Evolutionary conservation across 2,888 invertebrate species (phyloP), one percentile per base, ranked within the genome.

Genomic region (Mantis religiosa): DNA sequence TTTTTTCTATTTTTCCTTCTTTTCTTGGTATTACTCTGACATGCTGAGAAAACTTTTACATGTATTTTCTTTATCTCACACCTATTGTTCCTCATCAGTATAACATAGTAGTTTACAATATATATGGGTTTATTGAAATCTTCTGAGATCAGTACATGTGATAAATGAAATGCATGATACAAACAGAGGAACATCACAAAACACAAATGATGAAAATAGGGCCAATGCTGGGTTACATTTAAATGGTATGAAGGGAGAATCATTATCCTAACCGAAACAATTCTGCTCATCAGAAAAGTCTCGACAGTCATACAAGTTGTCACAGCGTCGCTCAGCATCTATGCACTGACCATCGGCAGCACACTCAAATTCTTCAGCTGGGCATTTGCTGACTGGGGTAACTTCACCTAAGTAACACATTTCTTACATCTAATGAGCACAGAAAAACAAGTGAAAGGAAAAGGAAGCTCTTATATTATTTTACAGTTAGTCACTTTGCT

Each of bases 251-350:
- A 88, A 71, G 83, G 54, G 28, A 82, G 71, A 82, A 85, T 15
- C 41, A 47, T 82, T 88, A 84, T 81, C 94, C 94, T 94, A 94
- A 95, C 94, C 94, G 94, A 96, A 95, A 95, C 97, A 98, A 94
- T 97, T 97, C 94, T 97, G 97, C 94, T 98, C 97, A 93, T 98
- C 97, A 92, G 97, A 97, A 95, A 97, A 97, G 95, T 97, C 97
- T 94, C 95, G 95, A 95, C 97, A 97, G 95, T 97, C 97, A 95
- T 97, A 97, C 94, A 95, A 95, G 95, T 97, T 97, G 95, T 98
- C 97, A 94, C 98, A 98, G 93, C 96, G 96, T 92, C 96, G 95
- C 91, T 95, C 94, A 93, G 95, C 94, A 91, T 96, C 96, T 93
- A 98, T 96, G 95, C 98, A 98, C 93, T 95, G 94, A 91, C 96